These are phyloP conservation scores for Nematolebias whitei DNA, from an alignment of 2,113 vertebrate species.

Conservation along the genomic window DNA sequence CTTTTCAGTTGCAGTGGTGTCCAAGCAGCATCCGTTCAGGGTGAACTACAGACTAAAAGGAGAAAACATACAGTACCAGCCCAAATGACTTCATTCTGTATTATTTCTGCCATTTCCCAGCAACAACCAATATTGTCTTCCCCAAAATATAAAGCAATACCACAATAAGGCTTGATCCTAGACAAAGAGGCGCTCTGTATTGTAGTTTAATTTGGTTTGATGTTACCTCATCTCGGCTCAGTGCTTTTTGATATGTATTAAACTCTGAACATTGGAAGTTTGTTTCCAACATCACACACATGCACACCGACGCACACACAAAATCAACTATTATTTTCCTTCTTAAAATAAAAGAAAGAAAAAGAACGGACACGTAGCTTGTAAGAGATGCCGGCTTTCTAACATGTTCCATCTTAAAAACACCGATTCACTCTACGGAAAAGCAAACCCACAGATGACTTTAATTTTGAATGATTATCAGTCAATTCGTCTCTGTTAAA, in stretches of 20 bases:
- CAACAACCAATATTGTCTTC: neutral
- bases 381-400: too few relatives aligned
- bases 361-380: too few relatives aligned
- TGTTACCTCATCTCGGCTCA: constrained; percentile 1
- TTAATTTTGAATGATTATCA: constrained; percentile 4
- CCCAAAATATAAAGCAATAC: neutral
- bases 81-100: constrained; percentile 12
- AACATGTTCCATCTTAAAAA: neutral
- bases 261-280: neutral
- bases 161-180: neutral
- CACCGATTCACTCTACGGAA: neutral
- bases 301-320: too few relatives aligned
- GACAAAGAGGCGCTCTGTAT: neutral
- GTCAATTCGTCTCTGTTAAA: constrained; percentile 16
- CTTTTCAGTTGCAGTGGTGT: neutral
- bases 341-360: neutral
- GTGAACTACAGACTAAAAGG: neutral
- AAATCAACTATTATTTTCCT: too few relatives aligned
- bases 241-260: neutral
- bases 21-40: neutral
- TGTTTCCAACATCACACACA: constrained; percentile 19
- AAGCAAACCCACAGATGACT: constrained; percentile 7
- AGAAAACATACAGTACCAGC: neutral
- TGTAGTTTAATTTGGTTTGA: constrained; percentile 1
- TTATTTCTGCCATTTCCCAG: neutral